Conservation (phyloP, 2,797 vertebrate genomes). For the Macroramphosus scolopax region DNA sequence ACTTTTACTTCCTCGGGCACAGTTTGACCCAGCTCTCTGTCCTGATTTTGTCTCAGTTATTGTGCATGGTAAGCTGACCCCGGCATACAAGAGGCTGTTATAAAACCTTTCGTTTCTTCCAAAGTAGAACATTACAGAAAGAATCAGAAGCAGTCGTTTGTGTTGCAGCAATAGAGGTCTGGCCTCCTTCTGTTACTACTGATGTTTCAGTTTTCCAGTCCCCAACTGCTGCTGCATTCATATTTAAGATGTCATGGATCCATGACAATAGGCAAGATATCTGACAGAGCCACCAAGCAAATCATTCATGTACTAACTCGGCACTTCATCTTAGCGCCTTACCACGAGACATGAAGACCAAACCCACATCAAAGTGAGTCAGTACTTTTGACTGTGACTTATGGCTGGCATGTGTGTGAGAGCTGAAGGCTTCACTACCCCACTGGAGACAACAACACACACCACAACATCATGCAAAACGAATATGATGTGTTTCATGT, state of each 20-base stretch:
- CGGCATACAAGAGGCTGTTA: not conserved
- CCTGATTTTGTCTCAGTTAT: constrained; percentile 15
- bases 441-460: too few relatives aligned
- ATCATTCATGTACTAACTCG: too few relatives aligned
- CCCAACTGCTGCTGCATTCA: constrained; percentile 11
- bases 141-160: constrained; percentile 3
- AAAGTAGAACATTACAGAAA: constrained; percentile 1
- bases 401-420: constrained; percentile 18
- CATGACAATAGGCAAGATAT: constrained; percentile 20
- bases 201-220: too few relatives aligned
- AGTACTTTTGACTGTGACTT: constrained; percentile 28
- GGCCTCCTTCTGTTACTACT: not conserved
- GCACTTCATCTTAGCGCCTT: too few relatives aligned
- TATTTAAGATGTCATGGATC: too few relatives aligned
- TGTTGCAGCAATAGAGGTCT: constrained; percentile 9
- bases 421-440: constrained; percentile 23
- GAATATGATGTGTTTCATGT: constrained; percentile 9
- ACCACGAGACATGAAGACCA: too few relatives aligned
- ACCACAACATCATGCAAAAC: constrained; percentile 24
- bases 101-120: too few relatives aligned
- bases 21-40: too few relatives aligned
- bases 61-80: constrained; percentile 6
- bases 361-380: constrained; percentile 45
- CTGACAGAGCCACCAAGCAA: constrained; percentile 16
- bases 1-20: not conserved